A percentile compares a stretch with the other conserved stretches of the same genome.
Conservation (phyloP, 2,113 vertebrate species). For the Thryonomys swinderianus region DNA sequence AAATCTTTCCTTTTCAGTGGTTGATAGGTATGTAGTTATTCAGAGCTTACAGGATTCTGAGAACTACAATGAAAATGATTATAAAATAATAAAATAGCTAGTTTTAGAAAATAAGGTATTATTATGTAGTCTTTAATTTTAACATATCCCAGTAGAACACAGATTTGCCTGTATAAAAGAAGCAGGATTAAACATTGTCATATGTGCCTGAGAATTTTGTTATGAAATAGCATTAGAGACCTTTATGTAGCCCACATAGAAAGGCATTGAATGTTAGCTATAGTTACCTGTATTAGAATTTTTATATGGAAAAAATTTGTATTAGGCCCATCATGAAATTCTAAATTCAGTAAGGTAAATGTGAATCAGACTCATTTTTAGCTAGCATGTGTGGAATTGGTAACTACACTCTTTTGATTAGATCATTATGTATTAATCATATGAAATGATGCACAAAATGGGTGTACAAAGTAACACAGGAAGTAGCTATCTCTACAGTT, state of each 20-base stretch:
- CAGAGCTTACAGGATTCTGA: neutral
- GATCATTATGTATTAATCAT: neutral
- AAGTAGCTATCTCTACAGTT: neutral
- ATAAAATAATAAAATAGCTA: neutral
- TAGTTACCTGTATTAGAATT: neutral
- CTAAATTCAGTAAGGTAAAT: neutral
- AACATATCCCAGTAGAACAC: neutral
- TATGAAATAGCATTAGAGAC: neutral
- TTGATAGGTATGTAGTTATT: neutral
- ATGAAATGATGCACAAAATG: neutral
- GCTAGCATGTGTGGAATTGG: neutral
- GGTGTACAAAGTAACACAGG: too few relatives aligned
- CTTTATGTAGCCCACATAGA: neutral
- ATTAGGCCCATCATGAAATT: neutral
- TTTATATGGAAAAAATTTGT: neutral
- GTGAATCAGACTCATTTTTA: neutral
- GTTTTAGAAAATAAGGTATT: neutral
- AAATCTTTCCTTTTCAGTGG: neutral
- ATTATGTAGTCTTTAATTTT: neutral
- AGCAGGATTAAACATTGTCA: neutral
- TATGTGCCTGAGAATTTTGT: neutral
- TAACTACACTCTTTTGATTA: neutral
- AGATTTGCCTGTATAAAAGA: neutral
- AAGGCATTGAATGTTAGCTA: neutral
- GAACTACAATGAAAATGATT: neutral